These are phyloP conservation scores for Sigmodon hispidus DNA, from an alignment of 2,113 vertebrate genomes.

Conservation along the genomic window DNA sequence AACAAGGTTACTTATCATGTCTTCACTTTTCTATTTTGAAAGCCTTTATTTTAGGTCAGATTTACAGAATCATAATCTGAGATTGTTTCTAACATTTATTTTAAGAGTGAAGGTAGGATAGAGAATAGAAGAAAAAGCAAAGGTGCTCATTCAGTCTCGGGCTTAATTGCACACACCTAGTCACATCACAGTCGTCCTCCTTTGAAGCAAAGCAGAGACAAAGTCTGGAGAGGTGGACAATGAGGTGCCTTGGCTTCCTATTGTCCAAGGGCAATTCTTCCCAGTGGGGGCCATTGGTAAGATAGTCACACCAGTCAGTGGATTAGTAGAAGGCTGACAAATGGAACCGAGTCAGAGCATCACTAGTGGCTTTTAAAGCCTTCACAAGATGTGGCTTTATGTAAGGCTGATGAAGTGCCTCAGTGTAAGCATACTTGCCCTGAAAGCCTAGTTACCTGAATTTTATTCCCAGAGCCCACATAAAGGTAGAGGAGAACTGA, in stretches of 20 bases:
- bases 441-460: background rate
- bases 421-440: background rate
- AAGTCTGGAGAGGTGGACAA: background rate
- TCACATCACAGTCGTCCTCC: background rate
- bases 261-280: background rate
- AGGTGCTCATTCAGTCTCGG: background rate
- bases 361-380: background rate
- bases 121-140: background rate
- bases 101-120: background rate
- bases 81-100: background rate
- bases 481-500: no score
- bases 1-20: conserved; percentile 58
- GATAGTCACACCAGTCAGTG: background rate
- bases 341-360: background rate
- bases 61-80: conserved; percentile 37
- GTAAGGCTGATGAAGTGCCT: background rate
- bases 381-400: background rate
- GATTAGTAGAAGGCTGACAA: background rate
- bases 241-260: background rate
- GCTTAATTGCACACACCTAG: background rate
- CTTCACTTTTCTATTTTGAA: conserved; percentile 5
- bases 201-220: background rate
- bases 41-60: conserved; percentile 14
- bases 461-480: background rate
- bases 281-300: background rate